Evolutionary conservation across 1,140 invertebrate genomes (phyloP).

Genomic region (Pachypsylla venusta): DNA sequence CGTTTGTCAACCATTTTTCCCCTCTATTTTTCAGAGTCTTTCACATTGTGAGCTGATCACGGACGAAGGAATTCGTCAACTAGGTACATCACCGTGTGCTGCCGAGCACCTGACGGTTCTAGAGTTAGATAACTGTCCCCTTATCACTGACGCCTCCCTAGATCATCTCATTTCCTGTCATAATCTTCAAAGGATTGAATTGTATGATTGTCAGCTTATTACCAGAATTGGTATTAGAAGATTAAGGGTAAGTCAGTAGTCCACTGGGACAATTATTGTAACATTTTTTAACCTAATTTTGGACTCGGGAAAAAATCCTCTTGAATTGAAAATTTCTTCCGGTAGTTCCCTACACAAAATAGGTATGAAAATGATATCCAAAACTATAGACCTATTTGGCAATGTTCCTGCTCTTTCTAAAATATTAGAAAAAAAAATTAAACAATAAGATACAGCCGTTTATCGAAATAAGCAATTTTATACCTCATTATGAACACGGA

Average conservation of each 20-base stretch:
- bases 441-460: neutral
- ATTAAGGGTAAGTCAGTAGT: conserved; percentile 54
- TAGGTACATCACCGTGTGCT: conserved; percentile 81
- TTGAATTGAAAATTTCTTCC: conserved; percentile 20
- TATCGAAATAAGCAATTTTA: too few relatives aligned
- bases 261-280: neutral
- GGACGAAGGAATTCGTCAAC: conserved; percentile 89
- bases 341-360: neutral
- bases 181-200: conserved; percentile 87
- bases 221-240: conserved; percentile 89
- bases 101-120: conserved; percentile 81
- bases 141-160: conserved; percentile 94
- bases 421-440: too few relatives aligned
- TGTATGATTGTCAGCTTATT: conserved; percentile 98
- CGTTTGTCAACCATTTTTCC: too few relatives aligned
- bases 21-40: conserved; percentile 55
- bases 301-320: neutral
- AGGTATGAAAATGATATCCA: neutral
- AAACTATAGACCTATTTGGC: neutral
- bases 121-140: conserved; percentile 96
- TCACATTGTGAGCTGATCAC: conserved; percentile 98
- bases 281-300: neutral
- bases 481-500: too few relatives aligned
- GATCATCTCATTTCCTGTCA: conserved; percentile 89
- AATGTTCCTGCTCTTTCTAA: neutral